Evolutionary conservation across 2,113 vertebrate species (phyloP).

Genomic region (Seriola rivoliana): DNA sequence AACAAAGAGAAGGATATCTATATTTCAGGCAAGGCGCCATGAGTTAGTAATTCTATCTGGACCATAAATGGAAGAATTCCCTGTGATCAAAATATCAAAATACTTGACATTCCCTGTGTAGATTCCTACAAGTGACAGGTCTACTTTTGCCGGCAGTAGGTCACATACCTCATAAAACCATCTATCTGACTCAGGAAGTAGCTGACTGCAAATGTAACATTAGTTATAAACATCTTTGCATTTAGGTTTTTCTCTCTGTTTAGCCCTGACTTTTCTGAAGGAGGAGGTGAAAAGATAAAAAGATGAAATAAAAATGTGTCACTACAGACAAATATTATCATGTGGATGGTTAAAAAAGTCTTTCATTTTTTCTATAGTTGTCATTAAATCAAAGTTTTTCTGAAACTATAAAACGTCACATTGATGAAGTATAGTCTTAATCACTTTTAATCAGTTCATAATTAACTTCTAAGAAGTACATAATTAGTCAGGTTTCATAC

Average conservation of each 20-base stretch:
- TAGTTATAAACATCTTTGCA: background rate
- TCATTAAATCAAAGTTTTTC: background rate
- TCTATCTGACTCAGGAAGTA: constrained; percentile 47
- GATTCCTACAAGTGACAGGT: constrained; percentile 40
- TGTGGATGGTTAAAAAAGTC: background rate
- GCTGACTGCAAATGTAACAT: constrained; percentile 13
- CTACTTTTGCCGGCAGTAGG: constrained; percentile 62
- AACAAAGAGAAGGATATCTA: background rate
- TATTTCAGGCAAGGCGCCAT: background rate
- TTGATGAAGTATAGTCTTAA: background rate
- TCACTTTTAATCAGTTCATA: background rate
- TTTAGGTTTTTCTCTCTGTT: background rate
- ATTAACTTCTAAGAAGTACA: background rate
- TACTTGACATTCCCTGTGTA: constrained; percentile 42
- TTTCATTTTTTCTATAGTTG: background rate
- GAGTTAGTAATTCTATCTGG: constrained; percentile 54
- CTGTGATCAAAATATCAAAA: constrained; percentile 55
- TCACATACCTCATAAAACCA: constrained; percentile 74
- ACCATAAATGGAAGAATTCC: constrained; percentile 49
- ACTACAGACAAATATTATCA: background rate
- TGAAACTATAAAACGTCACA: background rate
- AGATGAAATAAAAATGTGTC: background rate
- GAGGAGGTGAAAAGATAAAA: background rate
- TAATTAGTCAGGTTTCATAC: background rate
- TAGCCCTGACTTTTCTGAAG: background rate